Conservation (phyloP, 1,140 invertebrate genomes). For the Choristoneura fumiferana region DNA sequence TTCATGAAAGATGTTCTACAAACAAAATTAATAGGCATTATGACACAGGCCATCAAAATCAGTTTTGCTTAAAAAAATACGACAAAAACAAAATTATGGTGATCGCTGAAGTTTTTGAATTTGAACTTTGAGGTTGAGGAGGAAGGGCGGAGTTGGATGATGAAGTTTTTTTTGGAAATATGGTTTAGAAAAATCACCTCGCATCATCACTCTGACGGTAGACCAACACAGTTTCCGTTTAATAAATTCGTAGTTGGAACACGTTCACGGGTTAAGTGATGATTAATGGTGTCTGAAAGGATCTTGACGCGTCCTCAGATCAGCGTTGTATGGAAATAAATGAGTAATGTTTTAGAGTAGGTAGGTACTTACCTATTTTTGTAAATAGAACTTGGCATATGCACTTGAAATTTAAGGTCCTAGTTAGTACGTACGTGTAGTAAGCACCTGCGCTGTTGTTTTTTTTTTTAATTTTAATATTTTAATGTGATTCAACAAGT, state of each 20-base stretch:
- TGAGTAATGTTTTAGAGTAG: no score
- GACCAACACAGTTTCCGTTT: conserved; percentile 10
- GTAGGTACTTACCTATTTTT: no score
- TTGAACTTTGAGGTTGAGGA: neutral
- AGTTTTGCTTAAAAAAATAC: conserved; percentile 9
- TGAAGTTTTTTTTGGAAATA: conserved; percentile 3
- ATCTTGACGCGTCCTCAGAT: no score
- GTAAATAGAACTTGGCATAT: no score
- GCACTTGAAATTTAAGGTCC: no score
- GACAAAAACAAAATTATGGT: neutral
- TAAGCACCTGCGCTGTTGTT: no score
- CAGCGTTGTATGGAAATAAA: no score
- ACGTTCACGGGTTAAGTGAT: conserved; percentile 9
- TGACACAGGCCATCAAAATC: conserved; percentile 22
- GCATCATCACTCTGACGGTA: conserved; percentile 20
- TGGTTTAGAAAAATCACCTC: conserved; percentile 19
- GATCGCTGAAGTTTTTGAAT: neutral
- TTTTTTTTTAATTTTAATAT: no score
- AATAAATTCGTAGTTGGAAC: conserved; percentile 20
- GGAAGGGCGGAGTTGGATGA: neutral
- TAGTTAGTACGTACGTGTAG: no score
- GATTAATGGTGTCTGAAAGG: neutral
- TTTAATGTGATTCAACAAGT: no score
- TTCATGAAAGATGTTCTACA: conserved; percentile 17
- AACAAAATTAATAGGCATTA: conserved; percentile 23